Evolutionary conservation across 2,113 vertebrate genomes (phyloP), one percentile per base, ranked within the genome.

Genomic region (Tachuris rubrigastra): DNA sequence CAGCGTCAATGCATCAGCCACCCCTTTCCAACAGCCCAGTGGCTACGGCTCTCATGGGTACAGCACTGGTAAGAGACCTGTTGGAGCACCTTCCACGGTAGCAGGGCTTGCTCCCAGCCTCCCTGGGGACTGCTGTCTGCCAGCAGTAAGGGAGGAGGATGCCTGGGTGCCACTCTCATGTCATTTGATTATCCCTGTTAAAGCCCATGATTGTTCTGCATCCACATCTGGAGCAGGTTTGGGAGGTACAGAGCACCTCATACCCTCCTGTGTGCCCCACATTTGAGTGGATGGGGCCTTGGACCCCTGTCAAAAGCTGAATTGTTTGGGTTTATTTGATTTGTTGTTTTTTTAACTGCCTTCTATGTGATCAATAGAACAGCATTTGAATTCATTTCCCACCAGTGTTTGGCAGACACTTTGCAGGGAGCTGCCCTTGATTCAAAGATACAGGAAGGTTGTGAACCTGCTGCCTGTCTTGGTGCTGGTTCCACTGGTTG

Each of bases 31-130:
- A 91, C 99, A 99, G 98, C 99, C 99, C 72, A 99, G 99, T 31
- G 99, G 99, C 95, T 99, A 99, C 19, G 99, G 99, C 96, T 99
- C 99, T 93, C 99, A 99, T 24, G 99, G 98, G 95, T 99, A 99
- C 98, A 99, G 97, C 98, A 99, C 99, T 94, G 99, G 99, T 99
- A 97, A 98, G 98, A 97, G 96, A 37, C 60, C 16, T 20, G 1
- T 5, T 42, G 6, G 19, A 46, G 30, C 56, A 7, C 25, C 35
- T 46, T 17, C 4, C 66, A 14, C 16, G 4, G 35, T n/a, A n/a
- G 60, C 50, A 46, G 69, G 52, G 55, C 53, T 53, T 3, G 30
- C 14, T 78, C 39, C 2, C 65, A 5, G 2, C 12, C 39, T 56
- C 53, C 2, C 44, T 81, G 35, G 49, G 30, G 15, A 7, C n/a